Evolutionary conservation across 2,888 invertebrate genomes (phyloP), one percentile per base, ranked within the genome.

Genomic region (Amblyteles armatorius): DNA sequence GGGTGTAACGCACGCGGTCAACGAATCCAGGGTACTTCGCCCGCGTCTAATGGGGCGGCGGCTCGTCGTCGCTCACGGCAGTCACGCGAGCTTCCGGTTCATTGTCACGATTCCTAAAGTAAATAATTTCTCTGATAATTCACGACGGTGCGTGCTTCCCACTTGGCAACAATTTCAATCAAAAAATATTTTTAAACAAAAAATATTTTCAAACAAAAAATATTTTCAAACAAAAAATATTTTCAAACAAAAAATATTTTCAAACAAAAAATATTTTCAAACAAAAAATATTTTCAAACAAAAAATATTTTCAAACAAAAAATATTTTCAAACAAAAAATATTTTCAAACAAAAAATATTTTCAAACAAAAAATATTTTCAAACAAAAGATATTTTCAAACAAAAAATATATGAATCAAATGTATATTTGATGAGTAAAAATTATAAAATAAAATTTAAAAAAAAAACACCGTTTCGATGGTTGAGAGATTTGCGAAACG

Each of bases 1-100:
- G 44, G 33, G 29, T 76, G 65, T 60, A 63, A 19, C n/a, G 26
- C 44, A 65, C n/a, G 55, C 6, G 44, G 52, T 36, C 19, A 40
- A 9, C 40, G 71, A 22, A 36, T 33, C 13, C 13, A 33, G 29
- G 44, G 7, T n/a, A 13, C 48, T 36, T 44, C 36, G 63, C 19
- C 40, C 57, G 55, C 68, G 57, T 79, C 79, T 19, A 29, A 13
- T 3, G 44, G 22, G 16, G 55, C 22, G 29, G 48, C 33, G 44
- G 44, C 13, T 5, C 1, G 2, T 67, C 11, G 44, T 44, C 72
- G 1, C n/a, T 22, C 19, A 13, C 13, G 11, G 48, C 36, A 16
- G 60, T 57, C 57, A 78, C 68, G 68, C 29, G n/a, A 60, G 22
- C 36, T 29, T 57, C 44, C 57, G 60, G 55, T 69, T 19, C 48